These are phyloP conservation scores for Rhogogaster chlorosoma DNA, from an alignment of 2,888 invertebrate species.

Conservation along the genomic window DNA sequence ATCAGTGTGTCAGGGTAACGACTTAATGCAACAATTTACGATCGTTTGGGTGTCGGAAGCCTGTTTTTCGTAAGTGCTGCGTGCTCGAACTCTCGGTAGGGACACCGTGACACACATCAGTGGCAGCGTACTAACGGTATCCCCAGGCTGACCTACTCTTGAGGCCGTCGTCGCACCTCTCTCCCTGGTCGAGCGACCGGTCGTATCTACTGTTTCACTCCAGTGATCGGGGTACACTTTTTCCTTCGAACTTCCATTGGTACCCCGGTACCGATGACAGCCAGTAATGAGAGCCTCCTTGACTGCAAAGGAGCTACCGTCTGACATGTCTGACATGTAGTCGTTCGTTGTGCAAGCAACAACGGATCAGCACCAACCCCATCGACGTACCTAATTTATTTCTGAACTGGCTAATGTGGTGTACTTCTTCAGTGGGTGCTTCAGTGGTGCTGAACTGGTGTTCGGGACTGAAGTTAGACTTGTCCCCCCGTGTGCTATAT, in stretches of 20 bases:
- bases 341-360: constrained; percentile 49
- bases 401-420: constrained; percentile 60
- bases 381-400: constrained; percentile 28
- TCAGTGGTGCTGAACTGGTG: constrained; percentile 50
- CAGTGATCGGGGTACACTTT: constrained; percentile 64
- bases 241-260: constrained; percentile 65
- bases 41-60: constrained; percentile 45
- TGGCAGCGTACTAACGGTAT: constrained; percentile 75
- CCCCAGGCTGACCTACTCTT: constrained; percentile 73
- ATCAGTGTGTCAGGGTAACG: constrained; percentile 11
- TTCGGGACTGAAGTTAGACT: constrained; percentile 12
- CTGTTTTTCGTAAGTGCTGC: constrained; percentile 42
- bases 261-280: constrained; percentile 68
- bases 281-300: constrained; percentile 74
- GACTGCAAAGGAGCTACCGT: constrained; percentile 67
- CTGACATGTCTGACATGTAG: constrained; percentile 67
- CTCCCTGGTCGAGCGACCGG: constrained; percentile 47
- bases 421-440: constrained; percentile 53
- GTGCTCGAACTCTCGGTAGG: constrained; percentile 55
- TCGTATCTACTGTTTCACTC: constrained; percentile 55
- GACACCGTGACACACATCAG: constrained; percentile 76
- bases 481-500: constrained; percentile 44
- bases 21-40: constrained; percentile 38
- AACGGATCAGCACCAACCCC: constrained; percentile 44
- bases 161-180: constrained; percentile 53